phyloP scores from a whole-genome alignment of 2,888 invertebrate genomes.

The Papilio demoleus region DNA sequence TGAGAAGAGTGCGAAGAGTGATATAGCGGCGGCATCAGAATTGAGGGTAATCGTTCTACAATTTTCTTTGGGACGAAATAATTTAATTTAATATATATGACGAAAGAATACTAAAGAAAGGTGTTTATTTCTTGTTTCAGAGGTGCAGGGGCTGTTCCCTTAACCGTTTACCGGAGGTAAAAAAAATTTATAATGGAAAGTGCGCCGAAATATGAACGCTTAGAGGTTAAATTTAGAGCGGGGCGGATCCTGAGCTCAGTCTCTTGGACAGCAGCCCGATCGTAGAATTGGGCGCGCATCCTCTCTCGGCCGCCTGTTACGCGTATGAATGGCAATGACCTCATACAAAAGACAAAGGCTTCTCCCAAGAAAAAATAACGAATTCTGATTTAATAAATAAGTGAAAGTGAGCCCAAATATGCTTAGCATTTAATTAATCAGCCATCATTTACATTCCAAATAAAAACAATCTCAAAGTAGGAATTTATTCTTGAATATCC shows the following conservation, averaged over 20 bases:
- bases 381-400: constrained; percentile 60
- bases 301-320: constrained; percentile 81
- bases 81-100: constrained; percentile 28
- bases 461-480: too few species aligned
- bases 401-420: not conserved
- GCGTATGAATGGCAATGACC: constrained; percentile 87
- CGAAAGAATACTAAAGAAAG: not conserved
- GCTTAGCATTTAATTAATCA: constrained; percentile 39
- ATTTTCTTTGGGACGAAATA: constrained; percentile 10
- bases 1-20: too few species aligned
- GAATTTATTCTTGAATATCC: too few species aligned
- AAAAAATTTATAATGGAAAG: constrained; percentile 87
- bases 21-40: constrained; percentile 59
- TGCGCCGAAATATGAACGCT: constrained; percentile 84
- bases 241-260: constrained; percentile 86
- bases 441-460: too few species aligned
- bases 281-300: constrained; percentile 86
- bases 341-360: constrained; percentile 85
- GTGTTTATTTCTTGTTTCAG: constrained; percentile 66
- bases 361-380: constrained; percentile 77
- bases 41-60: constrained; percentile 65
- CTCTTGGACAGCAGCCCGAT: constrained; percentile 81
- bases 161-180: constrained; percentile 86
- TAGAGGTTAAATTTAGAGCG: constrained; percentile 86
- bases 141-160: constrained; percentile 88